A percentile compares a stretch with the other conserved stretches of the same genome.
Evolutionary conservation across 2,113 vertebrate species (phyloP).

Genomic region (Toxotes jaculatrix): DNA sequence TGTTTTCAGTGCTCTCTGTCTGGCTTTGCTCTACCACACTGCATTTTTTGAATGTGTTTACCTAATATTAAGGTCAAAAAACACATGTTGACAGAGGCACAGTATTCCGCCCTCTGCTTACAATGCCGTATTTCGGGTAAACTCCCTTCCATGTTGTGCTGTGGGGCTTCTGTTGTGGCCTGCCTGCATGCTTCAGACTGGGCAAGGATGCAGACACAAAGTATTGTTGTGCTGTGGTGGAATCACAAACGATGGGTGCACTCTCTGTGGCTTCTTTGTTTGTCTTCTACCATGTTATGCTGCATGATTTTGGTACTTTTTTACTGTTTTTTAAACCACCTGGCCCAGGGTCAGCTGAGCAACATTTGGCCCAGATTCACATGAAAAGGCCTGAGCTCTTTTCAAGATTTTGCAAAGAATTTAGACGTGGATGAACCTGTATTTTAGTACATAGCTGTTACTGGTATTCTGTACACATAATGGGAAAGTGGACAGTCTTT

Average conservation of each 20-base stretch:
- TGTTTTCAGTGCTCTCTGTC: not conserved
- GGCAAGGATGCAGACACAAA: slow-evolving; percentile 46
- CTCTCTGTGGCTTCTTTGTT: slow-evolving; percentile 54
- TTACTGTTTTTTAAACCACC: slow-evolving; percentile 45
- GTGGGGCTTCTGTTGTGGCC: slow-evolving; percentile 60
- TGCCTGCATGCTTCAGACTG: slow-evolving; percentile 53
- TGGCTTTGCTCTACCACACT: not conserved
- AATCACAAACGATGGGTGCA: slow-evolving; percentile 26
- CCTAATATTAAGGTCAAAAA: slow-evolving; percentile 26
- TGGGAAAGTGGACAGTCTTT: not conserved
- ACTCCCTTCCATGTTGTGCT: slow-evolving; percentile 47
- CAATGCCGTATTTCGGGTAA: slow-evolving; percentile 37
- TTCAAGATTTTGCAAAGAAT: not conserved
- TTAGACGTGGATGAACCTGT: not conserved
- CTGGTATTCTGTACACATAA: not conserved
- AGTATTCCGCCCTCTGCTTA: slow-evolving; percentile 25
- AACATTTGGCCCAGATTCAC: slow-evolving; percentile 1
- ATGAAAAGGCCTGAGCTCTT: not conserved
- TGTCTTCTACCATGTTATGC: slow-evolving; percentile 48
- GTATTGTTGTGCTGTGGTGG: slow-evolving; percentile 54
- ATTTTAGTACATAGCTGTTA: not conserved
- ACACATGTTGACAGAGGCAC: slow-evolving; percentile 31
- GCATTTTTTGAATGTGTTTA: slow-evolving; percentile 15
- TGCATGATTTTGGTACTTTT: slow-evolving; percentile 45
- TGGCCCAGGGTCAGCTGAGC: slow-evolving; percentile 7